Percentiles rank a stretch among this genome's conserved stretches.
Conservation (phyloP, 1,140 invertebrate species). For the Meloidogyne hapla region DNA sequence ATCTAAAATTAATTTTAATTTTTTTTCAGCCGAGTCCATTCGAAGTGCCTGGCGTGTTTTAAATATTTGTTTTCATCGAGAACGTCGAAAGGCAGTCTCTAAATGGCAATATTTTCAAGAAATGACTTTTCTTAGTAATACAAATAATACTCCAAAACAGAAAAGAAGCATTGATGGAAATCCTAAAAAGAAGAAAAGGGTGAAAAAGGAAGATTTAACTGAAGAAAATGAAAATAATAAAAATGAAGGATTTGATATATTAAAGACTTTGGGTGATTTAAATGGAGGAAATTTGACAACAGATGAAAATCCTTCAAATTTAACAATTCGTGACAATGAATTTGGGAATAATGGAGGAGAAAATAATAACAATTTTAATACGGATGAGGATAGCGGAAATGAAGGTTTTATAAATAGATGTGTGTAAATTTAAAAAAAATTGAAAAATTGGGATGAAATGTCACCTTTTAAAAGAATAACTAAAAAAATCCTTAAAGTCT, state of each 20-base stretch:
- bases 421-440: no score
- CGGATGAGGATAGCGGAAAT: not conserved
- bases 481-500: no score
- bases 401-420: not conserved
- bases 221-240: not conserved
- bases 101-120: not conserved
- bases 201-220: not conserved
- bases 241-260: not conserved
- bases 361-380: not conserved
- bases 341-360: not conserved
- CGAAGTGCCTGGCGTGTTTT: not conserved
- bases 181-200: not conserved
- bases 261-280: not conserved
- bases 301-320: not conserved
- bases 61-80: not conserved
- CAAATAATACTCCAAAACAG: not conserved
- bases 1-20: no score
- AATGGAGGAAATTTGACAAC: constrained; percentile 2
- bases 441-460: no score
- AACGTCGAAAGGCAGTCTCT: not conserved
- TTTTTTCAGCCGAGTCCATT: not conserved
- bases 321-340: not conserved
- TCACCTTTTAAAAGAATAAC: no score
- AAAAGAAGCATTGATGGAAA: not conserved
- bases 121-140: not conserved